Evolutionary conservation across 2,888 invertebrate species (phyloP).

Genomic region (Taphrorychus bicolor): DNA sequence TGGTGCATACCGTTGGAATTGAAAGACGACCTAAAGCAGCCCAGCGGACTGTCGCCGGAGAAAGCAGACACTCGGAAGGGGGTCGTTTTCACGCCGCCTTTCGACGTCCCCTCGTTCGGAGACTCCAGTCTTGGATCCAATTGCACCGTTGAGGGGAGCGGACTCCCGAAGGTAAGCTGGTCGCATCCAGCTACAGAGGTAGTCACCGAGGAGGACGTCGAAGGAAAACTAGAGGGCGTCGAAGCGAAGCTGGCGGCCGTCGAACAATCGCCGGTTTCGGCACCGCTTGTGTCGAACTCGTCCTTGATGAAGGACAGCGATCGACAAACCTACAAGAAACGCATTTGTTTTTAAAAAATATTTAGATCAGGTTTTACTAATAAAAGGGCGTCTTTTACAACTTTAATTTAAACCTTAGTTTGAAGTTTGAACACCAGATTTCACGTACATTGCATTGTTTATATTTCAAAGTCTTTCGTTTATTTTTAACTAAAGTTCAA

Average conservation of each 20-base stretch:
- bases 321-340: conserved; percentile 54
- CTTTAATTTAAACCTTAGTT: too few relatives aligned
- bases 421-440: too few relatives aligned
- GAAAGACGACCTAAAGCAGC: conserved; percentile 17
- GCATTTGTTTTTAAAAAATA: too few relatives aligned
- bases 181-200: conserved; percentile 21
- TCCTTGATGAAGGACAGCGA: conserved; percentile 55
- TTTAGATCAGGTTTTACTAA: too few relatives aligned
- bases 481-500: too few relatives aligned
- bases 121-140: conserved; percentile 40
- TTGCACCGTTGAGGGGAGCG: conserved; percentile 33
- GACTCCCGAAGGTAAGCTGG: conserved; percentile 7
- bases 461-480: too few relatives aligned
- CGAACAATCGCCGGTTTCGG: not conserved
- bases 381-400: too few relatives aligned
- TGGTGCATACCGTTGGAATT: conserved; percentile 12
- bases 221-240: not conserved
- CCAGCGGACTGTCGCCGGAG: conserved; percentile 34
- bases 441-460: too few relatives aligned
- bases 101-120: conserved; percentile 16
- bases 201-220: conserved; percentile 16
- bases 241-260: not conserved
- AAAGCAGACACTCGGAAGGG: conserved; percentile 30
- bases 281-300: conserved; percentile 39
- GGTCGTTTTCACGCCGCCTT: conserved; percentile 17